These are phyloP conservation scores for Eubucco bourcierii DNA, from an alignment of 2,113 vertebrate genomes.

Conservation along the genomic window DNA sequence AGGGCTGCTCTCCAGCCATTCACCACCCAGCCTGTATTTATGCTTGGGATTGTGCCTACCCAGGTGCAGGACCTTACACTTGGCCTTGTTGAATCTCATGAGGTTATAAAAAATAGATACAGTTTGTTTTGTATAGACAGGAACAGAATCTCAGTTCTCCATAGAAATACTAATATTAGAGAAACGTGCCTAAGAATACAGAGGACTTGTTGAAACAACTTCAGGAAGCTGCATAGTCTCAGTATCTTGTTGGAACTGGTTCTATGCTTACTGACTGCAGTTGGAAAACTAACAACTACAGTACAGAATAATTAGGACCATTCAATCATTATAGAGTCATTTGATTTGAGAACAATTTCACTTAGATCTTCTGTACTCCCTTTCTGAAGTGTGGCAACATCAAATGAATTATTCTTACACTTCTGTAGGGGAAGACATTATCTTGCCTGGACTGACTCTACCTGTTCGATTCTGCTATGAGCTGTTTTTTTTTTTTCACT, in stretches of 20 bases:
- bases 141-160: slow-evolving; percentile 49
- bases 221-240: slow-evolving; percentile 27
- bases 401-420: neutral
- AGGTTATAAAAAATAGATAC: no score
- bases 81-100: no score
- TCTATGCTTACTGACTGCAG: neutral
- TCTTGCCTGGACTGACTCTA: neutral
- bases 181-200: slow-evolving; percentile 12
- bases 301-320: neutral
- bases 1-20: no score
- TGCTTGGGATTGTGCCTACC: no score
- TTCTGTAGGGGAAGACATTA: neutral
- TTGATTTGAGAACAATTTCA: neutral
- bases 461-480: neutral
- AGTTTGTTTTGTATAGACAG: slow-evolving; percentile 20
- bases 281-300: neutral
- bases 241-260: neutral
- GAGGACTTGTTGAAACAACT: slow-evolving; percentile 29
- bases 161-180: slow-evolving; percentile 26
- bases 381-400: neutral
- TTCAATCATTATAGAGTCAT: neutral
- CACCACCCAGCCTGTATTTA: no score
- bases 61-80: no score
- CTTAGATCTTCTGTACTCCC: neutral
- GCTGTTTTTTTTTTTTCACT: accelerated